Evolutionary conservation across 2,888 invertebrate species (phyloP).

Genomic region (Itoplectis maculator): DNA sequence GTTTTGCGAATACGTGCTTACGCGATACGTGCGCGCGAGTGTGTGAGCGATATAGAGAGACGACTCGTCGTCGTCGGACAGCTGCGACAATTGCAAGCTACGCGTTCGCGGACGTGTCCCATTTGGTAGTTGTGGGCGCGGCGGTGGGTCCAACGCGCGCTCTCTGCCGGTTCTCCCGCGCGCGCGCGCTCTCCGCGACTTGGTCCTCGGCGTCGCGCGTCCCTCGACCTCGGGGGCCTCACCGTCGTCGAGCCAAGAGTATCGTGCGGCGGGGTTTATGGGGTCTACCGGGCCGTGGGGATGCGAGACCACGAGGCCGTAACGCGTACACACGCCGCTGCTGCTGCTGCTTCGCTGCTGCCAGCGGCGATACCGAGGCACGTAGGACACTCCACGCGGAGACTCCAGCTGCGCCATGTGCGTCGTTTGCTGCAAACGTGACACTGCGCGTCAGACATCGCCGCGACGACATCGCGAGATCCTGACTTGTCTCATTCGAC

Average conservation of each 20-base stretch:
- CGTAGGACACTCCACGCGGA: slow-evolving; percentile 80
- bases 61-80: slow-evolving; percentile 67
- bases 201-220: not conserved
- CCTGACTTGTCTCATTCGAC: not conserved
- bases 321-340: slow-evolving; percentile 64
- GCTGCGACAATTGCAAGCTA: slow-evolving; percentile 74
- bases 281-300: slow-evolving; percentile 60
- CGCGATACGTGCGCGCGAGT: slow-evolving; percentile 46
- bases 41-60: slow-evolving; percentile 2
- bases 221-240: slow-evolving; percentile 22
- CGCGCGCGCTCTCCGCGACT: not conserved
- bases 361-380: slow-evolving; percentile 70
- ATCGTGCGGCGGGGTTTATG: slow-evolving; percentile 66
- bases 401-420: slow-evolving; percentile 83
- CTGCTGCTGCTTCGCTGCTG: too few species aligned
- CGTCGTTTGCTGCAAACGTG: slow-evolving; percentile 84
- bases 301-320: slow-evolving; percentile 40
- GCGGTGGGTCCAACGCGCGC: slow-evolving; percentile 48
- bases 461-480: slow-evolving; percentile 9
- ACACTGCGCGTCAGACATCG: slow-evolving; percentile 78
- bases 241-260: slow-evolving; percentile 40
- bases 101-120: slow-evolving; percentile 69
- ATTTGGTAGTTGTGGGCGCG: slow-evolving; percentile 64
- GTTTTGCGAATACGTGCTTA: slow-evolving; percentile 39
- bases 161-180: slow-evolving; percentile 6